Conservation (phyloP, 2,888 invertebrate genomes). For the Noctua janthina region DNA sequence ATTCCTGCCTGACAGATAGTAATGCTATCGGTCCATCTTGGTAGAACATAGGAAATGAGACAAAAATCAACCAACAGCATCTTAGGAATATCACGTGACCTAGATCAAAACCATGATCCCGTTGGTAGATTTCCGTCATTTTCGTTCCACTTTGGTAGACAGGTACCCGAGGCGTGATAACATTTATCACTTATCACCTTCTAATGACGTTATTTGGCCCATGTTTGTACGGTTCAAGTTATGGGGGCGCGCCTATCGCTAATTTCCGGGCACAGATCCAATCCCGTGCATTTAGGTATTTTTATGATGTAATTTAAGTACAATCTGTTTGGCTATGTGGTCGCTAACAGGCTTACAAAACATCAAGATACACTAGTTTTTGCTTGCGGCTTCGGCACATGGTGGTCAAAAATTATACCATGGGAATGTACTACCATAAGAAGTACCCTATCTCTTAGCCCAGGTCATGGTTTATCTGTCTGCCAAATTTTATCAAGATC, state of each 20-base stretch:
- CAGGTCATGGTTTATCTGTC: not conserved
- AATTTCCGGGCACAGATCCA: slow-evolving; percentile 18
- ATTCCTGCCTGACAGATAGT: not conserved
- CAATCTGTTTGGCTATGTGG: not conserved
- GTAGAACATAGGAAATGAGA: not conserved
- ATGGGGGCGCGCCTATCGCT: not conserved
- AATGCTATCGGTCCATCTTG: not conserved
- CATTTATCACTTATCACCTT: not conserved
- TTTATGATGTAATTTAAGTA: slow-evolving; percentile 1
- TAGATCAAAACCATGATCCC: too few relatives aligned
- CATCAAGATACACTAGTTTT: not conserved
- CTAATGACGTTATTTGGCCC: not conserved
- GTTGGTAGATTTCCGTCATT: not conserved
- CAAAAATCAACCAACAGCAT: not conserved
- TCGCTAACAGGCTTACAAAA: not conserved
- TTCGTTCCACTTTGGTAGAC: not conserved
- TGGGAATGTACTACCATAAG: not conserved
- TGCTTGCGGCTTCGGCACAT: too few relatives aligned
- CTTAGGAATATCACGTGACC: not conserved
- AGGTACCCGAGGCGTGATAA: not conserved
- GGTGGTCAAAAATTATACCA: not conserved
- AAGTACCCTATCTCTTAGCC: not conserved
- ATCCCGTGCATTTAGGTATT: slow-evolving; percentile 6
- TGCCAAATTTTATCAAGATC: not conserved
- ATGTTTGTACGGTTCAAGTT: slow-evolving; percentile 18